Base-by-base conservation (phyloP, 2,113 vertebrate species). In the Sciurus niger region DNA sequence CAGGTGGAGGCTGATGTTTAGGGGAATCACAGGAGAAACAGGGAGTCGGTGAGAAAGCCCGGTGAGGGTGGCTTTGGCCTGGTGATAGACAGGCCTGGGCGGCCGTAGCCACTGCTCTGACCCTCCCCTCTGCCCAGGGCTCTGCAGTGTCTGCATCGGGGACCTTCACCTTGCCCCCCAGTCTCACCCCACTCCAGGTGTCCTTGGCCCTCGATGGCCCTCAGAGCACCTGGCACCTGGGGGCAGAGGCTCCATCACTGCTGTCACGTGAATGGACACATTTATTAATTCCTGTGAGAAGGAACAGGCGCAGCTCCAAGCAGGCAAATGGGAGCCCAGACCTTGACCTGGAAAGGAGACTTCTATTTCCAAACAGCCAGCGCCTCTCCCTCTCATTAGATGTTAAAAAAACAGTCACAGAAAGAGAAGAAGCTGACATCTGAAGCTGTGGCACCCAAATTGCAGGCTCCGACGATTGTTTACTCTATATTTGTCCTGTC, bases 341-440 rank as follows among this genome's bases (percentile, higher is more conserved):
- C 74, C 78, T 95, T 94, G 91, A 89, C 70, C 96, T 43, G 83
- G 37, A 87, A 87, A 86, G 67, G 73, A 89, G 72, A 78, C 17
- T 89, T 94, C 73, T 70, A 73, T 60, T 95, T 94, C 91, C 63
- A 93, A 94, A 85, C 55, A 73, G 25, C 14, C 58, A 40, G 79
- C 3, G 12, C 32, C 5, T 86, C 77, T 77, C 95, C 76, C 93
- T 97, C 91, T 96, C 86, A 93, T 97, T 93, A 92, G 84, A 94
- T 12, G 34, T 53, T 86, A n/a, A 32, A 89, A 78, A 78, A 70
- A 72, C 46, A 37, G 73, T 34, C 25, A 88, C 74, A 76, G 34
- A 68, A 73, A 1, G 4, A 78, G 92, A 85, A 86, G 79, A 18
- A 0, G 43, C 79, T 96, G 90, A 95, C 96, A n/a, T 85, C 90